Percentiles rank a stretch among this genome's conserved stretches.
Conservation (phyloP, 2,888 invertebrate species). For the Drosophila monieri region DNA sequence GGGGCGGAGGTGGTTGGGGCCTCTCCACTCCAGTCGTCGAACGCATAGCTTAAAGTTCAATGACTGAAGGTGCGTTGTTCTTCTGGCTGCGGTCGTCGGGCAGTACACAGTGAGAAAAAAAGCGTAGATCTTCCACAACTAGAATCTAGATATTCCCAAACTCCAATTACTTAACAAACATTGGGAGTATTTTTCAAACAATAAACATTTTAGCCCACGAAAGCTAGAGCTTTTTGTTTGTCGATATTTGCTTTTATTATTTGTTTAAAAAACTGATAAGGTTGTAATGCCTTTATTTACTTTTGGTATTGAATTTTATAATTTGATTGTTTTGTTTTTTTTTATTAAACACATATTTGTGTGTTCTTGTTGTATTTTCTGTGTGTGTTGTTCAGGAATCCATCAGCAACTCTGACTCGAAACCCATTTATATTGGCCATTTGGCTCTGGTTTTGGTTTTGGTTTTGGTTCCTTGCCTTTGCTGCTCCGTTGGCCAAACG, state of each 20-base stretch:
- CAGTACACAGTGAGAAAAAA: slow-evolving; percentile 1
- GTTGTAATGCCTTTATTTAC: background rate
- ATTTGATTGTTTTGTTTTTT: background rate
- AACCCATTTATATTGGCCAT: slow-evolving; percentile 53
- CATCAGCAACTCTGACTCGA: slow-evolving; percentile 54
- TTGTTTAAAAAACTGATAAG: background rate
- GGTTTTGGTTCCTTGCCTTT: slow-evolving; percentile 2
- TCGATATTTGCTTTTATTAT: background rate
- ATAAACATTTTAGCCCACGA: background rate
- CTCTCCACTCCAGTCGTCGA: slow-evolving; percentile 16
- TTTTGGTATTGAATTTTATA: background rate
- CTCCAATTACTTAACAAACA: background rate
- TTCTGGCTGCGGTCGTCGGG: slow-evolving; percentile 35
- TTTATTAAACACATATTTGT: background rate
- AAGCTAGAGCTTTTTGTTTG: background rate
- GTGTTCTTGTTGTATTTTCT: background rate
- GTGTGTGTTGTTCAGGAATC: slow-evolving; percentile 61
- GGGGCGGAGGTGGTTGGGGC: slow-evolving; percentile 21
- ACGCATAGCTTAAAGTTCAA: slow-evolving; percentile 77
- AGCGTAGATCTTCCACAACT: background rate
- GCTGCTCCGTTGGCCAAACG: slow-evolving; percentile 51
- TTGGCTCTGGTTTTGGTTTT: slow-evolving; percentile 14
- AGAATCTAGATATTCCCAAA: background rate
- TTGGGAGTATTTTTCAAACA: background rate
- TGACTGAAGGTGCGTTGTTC: slow-evolving; percentile 71